A percentile compares a stretch with the other conserved stretches of the same genome.
Conservation (phyloP, 2,113 vertebrate species). For the Bettongia penicillata region DNA sequence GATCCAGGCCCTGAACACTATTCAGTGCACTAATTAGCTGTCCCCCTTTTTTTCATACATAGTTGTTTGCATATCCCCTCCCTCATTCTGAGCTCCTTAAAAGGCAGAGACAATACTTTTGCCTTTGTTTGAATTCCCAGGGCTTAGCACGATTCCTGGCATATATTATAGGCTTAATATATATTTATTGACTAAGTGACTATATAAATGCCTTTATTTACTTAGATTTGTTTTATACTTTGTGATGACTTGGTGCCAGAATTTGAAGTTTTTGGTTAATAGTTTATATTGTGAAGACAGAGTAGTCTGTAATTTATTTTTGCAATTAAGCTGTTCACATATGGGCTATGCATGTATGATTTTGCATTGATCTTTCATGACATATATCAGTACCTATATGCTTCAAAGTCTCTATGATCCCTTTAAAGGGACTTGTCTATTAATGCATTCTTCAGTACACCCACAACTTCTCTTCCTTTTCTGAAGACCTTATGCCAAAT, state of each 20-base stretch:
- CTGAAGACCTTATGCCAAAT: not conserved
- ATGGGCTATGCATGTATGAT: not conserved
- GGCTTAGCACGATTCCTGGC: not conserved
- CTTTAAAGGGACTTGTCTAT: not conserved
- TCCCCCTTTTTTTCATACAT: not conserved
- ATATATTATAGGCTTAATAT: not conserved
- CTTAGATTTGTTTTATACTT: not conserved
- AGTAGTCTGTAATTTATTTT: conserved; percentile 12
- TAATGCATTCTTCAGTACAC: not conserved
- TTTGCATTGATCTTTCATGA: not conserved
- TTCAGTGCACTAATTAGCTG: not conserved
- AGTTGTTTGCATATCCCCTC: not conserved
- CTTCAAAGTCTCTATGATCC: not conserved
- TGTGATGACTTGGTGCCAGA: conserved; percentile 19
- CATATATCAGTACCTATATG: not conserved
- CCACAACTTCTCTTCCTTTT: not conserved
- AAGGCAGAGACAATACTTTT: not conserved
- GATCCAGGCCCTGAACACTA: not conserved
- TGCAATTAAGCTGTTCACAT: not conserved
- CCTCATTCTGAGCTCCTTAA: not conserved
- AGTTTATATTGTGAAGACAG: conserved; percentile 14
- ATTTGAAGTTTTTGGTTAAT: conserved; percentile 1
- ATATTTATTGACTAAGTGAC: not conserved
- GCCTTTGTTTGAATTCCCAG: not conserved
- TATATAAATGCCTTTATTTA: not conserved